Evolutionary conservation across 2,797 vertebrate genomes (phyloP), one percentile per base, ranked within the genome.

Genomic region (Nyctibius grandis): DNA sequence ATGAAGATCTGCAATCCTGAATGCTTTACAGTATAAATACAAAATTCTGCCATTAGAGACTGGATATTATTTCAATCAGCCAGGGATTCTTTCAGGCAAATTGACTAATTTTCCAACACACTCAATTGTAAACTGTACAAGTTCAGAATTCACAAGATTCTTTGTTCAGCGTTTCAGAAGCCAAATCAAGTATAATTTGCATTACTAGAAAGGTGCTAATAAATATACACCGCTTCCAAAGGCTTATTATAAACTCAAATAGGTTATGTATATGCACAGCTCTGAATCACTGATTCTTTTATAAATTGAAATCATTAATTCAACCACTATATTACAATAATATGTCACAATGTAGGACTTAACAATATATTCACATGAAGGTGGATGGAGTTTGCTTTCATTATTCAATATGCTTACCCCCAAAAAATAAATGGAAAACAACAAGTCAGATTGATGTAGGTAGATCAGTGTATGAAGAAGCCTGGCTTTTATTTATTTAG

Each of bases 231-330:
- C 77, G 50, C 34, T 78, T 95, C 68, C 68, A 85, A 53, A 78
- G 85, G 31, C 68, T 85, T 70, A 83, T 73, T 92, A 85, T 38
- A 26, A 91, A 50, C 28, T 93, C 42, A 64, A 7, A 87, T 48
- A 89, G 21, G 57, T 73, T 53, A 76, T 68, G 15, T 68, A n/a
- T 61, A 56, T 70, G 60, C 64, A 60, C 17, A 85, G 48, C 47
- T 89, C 53, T 96, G 92, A 93, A 91, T 95, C 91, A 91, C 47
- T 19, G 69, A 45, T 91, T 54, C 26, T 75, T 94, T 95, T 93
- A 47, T 64, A 94, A 93, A 61, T 61, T 54, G 57, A 95, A 94
- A 88, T 65, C 3, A 86, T 86, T 84, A 88, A 75, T 93, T 70
- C 50, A 65, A 40, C 23, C 11, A 42, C 34, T 54, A 21, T 75